phyloP scores from a whole-genome alignment of 1,140 invertebrate species.

The Melipona quadrifasciata region DNA sequence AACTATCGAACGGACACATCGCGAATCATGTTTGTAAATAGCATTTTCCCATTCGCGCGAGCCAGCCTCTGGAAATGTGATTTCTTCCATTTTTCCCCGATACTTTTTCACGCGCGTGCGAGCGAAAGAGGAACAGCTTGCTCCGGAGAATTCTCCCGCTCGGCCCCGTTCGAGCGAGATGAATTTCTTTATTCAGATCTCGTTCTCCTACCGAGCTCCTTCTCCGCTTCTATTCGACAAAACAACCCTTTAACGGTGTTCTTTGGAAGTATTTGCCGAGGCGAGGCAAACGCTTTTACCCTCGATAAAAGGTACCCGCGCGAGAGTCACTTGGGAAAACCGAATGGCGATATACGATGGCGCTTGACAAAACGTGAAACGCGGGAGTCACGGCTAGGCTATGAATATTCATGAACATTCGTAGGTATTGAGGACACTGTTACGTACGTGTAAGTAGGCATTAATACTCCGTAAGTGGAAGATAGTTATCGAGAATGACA shows the following conservation, averaged over 20 bases:
- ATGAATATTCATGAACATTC: conserved; percentile 1
- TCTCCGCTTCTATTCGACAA: not conserved
- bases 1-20: not conserved
- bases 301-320: not conserved
- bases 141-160: not conserved
- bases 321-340: not conserved
- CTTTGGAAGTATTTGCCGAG: not conserved
- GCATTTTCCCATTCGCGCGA: not conserved
- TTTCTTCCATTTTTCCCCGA: conserved; percentile 1
- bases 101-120: not conserved
- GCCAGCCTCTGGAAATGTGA: not conserved
- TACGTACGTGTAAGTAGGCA: not conserved
- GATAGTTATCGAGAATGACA: not conserved
- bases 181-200: too few relatives aligned
- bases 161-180: too few relatives aligned
- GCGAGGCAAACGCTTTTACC: not conserved
- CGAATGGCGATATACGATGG: not conserved
- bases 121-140: not conserved
- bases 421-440: not conserved
- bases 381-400: not conserved
- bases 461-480: not conserved
- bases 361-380: conserved; percentile 15
- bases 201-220: not conserved
- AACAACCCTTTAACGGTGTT: not conserved
- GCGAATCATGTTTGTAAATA: not conserved